Evolutionary conservation across 2,113 vertebrate species (phyloP).

Genomic region (Catharus bicknelli): DNA sequence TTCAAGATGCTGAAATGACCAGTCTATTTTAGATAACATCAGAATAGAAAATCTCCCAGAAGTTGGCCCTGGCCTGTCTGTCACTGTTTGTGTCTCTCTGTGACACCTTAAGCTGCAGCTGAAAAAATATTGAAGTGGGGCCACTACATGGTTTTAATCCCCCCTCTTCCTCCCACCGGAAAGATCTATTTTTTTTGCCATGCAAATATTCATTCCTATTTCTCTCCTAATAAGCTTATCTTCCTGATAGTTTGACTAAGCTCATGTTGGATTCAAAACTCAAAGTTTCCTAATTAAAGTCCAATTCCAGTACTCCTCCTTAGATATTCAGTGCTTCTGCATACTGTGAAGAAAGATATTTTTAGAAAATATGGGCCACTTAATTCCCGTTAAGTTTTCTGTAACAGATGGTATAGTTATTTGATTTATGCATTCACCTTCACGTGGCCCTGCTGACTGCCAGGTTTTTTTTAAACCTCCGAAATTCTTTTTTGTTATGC

Average conservation of each 20-base stretch:
- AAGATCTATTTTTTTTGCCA: background rate
- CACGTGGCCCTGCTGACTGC: constrained; percentile 72
- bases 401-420: constrained; percentile 73
- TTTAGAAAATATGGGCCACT: constrained; percentile 72
- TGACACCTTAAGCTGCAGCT: background rate
- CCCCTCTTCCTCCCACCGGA: background rate
- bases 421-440: constrained; percentile 77
- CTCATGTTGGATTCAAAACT: constrained; percentile 39
- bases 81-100: background rate
- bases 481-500: constrained; percentile 56
- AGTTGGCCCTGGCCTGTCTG: background rate
- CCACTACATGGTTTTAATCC: background rate
- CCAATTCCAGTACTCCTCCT: constrained; percentile 47
- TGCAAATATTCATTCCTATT: constrained; percentile 1
- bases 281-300: constrained; percentile 59
- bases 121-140: background rate
- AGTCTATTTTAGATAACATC: background rate
- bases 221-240: constrained; percentile 32
- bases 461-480: constrained; percentile 58
- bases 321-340: constrained; percentile 55
- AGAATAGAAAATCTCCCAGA: background rate
- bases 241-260: constrained; percentile 38
- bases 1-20: background rate
- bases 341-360: constrained; percentile 66
- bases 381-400: constrained; percentile 73